Conservation (phyloP, 2,888 invertebrate genomes). For the Elmis aenea region DNA sequence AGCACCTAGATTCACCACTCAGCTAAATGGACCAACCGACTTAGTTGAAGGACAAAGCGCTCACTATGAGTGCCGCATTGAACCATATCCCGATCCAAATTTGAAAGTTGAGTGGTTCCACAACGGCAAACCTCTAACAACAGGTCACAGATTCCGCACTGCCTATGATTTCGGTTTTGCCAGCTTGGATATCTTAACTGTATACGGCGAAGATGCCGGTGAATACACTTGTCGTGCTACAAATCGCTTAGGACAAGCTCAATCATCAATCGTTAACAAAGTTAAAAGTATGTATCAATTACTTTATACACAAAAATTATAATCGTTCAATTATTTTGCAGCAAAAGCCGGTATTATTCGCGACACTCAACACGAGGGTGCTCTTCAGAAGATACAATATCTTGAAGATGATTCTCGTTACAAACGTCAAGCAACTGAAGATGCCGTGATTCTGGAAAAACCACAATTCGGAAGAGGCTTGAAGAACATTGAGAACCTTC, state of each 20-base stretch:
- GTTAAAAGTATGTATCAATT: constrained; percentile 69
- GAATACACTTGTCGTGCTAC: constrained; percentile 85
- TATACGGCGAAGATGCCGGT: constrained; percentile 91
- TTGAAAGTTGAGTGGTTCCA: constrained; percentile 92
- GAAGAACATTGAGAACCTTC: constrained; percentile 74
- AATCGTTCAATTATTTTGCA: constrained; percentile 41
- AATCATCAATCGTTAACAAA: constrained; percentile 72
- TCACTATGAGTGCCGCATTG: constrained; percentile 89
- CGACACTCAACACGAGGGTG: constrained; percentile 90
- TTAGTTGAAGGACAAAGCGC: constrained; percentile 85
- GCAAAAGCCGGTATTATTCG: constrained; percentile 79
- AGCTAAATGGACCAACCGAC: constrained; percentile 79
- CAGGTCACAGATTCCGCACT: constrained; percentile 88
- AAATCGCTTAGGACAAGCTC: constrained; percentile 78
- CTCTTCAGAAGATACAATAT: constrained; percentile 85
- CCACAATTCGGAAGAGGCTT: constrained; percentile 87
- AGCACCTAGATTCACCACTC: constrained; percentile 79
- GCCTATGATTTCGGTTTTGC: constrained; percentile 97
- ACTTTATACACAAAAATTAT: constrained; percentile 1
- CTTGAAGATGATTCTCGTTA: constrained; percentile 81
- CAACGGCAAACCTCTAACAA: constrained; percentile 82
- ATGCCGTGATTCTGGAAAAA: constrained; percentile 72
- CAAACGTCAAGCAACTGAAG: constrained; percentile 67
- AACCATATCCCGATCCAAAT: constrained; percentile 85
- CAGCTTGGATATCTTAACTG: constrained; percentile 89